phyloP scores from a whole-genome alignment of 2,888 invertebrate species.

The Thera obeliscata region DNA sequence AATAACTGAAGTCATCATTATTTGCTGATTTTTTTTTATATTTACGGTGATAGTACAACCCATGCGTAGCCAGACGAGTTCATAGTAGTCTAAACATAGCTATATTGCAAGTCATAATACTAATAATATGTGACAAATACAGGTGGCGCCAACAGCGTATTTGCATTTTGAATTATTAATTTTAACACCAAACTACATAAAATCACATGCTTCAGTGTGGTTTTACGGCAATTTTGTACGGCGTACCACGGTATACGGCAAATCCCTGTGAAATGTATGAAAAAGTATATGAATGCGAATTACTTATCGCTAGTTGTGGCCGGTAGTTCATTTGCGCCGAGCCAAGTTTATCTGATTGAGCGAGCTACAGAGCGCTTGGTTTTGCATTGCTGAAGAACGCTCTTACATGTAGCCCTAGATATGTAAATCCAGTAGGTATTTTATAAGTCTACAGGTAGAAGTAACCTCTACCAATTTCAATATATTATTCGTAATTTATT shows the following conservation, averaged over 20 bases:
- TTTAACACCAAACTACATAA: neutral
- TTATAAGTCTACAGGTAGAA: neutral
- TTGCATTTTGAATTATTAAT: conserved; percentile 20
- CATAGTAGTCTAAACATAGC: neutral
- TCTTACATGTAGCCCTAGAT: neutral
- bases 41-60: no score
- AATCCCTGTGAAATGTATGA: no score
- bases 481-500: neutral
- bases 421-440: conserved; percentile 5
- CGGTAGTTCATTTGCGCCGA: no score
- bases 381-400: neutral
- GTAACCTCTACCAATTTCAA: conserved; percentile 2
- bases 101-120: neutral
- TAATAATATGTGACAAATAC: neutral
- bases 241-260: no score
- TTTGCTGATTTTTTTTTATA: no score
- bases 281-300: no score
- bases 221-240: neutral
- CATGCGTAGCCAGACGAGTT: no score
- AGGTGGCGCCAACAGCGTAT: conserved; percentile 17
- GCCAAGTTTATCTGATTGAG: no score
- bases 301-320: no score
- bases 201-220: neutral
- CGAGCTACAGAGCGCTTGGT: no score
- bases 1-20: no score